A percentile compares a stretch with the other conserved stretches of the same genome.
Evolutionary conservation across 2,797 vertebrate species (phyloP).

Genomic region (Molossus alvarezi): DNA sequence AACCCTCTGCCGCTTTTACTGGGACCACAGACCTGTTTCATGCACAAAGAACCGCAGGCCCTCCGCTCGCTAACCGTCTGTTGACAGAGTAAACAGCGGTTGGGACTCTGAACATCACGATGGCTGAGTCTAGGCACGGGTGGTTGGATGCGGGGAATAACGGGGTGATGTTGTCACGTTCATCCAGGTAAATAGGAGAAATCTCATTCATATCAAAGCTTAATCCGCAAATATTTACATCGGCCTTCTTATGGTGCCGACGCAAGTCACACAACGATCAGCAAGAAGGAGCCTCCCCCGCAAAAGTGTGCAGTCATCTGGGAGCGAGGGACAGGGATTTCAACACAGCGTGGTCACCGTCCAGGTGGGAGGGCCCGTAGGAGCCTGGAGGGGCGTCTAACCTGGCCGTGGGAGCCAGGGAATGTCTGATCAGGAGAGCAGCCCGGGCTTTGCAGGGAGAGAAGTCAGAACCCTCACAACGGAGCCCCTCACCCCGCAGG

Average conservation of each 20-base stretch:
- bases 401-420: not conserved
- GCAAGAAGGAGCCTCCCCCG: not conserved
- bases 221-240: not conserved
- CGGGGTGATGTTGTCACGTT: not conserved
- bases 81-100: not conserved
- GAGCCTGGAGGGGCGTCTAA: rapidly evolving
- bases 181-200: not conserved
- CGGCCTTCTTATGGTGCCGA: not conserved
- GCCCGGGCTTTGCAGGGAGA: not conserved
- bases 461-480: not conserved
- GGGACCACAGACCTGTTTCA: not conserved
- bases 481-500: not conserved
- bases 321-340: not conserved
- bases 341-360: not conserved
- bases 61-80: not conserved
- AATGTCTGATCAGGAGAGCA: not conserved
- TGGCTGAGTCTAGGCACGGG: not conserved
- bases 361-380: not conserved
- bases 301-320: not conserved
- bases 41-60: not conserved
- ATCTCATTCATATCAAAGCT: not conserved
- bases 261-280: not conserved
- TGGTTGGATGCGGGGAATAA: not conserved
- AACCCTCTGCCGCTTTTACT: not conserved
- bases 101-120: not conserved